Base-by-base conservation (phyloP, 2,113 vertebrate genomes). In the Neolamprologus hecqui region DNA sequence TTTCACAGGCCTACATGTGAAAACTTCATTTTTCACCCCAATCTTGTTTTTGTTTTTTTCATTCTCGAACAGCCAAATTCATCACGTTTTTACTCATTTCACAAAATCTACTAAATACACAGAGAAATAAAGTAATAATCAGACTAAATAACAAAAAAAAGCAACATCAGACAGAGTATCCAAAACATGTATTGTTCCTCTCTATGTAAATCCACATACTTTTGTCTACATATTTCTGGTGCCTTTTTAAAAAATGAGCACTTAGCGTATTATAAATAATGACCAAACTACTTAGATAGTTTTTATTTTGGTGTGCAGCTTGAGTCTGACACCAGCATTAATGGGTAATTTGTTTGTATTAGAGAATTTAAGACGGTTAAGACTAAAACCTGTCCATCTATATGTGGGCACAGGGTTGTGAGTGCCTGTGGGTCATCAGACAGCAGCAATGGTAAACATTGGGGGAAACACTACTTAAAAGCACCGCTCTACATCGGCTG, bases 391-490 rank as follows among this genome's bases (percentile, higher is more conserved):
- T 37, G 21, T 55, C 63, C 47, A n/a, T 82, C 15, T 57, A 55
- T 73, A 6, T 54, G 88, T 8, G 37, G 14, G 6, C 17, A 75
- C 58, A 58, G 14, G 26, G 35, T 53, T 85, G 65, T 51, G 73
- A 51, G 28, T 77, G 17, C 45, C 45, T 7, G 47, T 17, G 65
- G 86, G 80, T 92, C 75, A 89, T 93, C 85, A 84, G 81, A 90
- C 84, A 86, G 35, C 7, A 40, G 28, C 11, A 31, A 63, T 33
- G 57, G 79, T 70, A 81, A 92, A 87, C 31, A 87, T 47, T 89
- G 54, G 81, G 68, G 81, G 83, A 89, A 92, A 92, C 86, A 87
- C 92, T 87, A 86, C 58, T 88, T 85, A 83, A 90, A 87, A 87
- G 88, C 85, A 81, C 82, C 84, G 45, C 55, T 83, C 88, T 65